Conservation (phyloP, 2,888 invertebrate species). For the Saturnia pavonia region DNA sequence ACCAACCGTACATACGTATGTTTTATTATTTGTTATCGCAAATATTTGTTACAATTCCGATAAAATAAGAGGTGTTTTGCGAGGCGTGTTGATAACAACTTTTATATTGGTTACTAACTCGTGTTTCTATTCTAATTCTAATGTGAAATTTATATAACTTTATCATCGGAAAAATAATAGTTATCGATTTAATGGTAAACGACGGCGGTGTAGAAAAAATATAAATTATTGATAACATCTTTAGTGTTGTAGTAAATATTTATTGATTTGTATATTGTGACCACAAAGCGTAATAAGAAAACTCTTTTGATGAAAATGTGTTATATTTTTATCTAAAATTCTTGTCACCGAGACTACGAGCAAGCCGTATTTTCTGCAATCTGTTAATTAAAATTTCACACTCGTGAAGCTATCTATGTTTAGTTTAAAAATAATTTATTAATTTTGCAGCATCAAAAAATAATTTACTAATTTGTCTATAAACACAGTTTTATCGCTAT, state of each 20-base stretch:
- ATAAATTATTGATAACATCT: neutral
- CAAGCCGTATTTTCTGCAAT: neutral
- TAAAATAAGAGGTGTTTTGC: conserved; percentile 64
- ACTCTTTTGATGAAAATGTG: no score
- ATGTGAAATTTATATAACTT: conserved; percentile 1
- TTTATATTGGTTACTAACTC: conserved; percentile 25
- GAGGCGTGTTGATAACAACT: conserved; percentile 52
- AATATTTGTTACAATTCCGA: conserved; percentile 65
- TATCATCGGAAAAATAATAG: neutral
- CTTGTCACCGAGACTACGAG: no score
- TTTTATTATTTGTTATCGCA: conserved; percentile 63
- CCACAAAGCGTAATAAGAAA: neutral
- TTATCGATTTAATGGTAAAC: neutral
- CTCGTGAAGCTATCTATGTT: neutral
- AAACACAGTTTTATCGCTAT: conserved; percentile 1
- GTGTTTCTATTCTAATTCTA: conserved; percentile 10
- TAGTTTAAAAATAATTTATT: neutral
- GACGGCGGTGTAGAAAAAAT: neutral
- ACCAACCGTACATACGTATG: conserved; percentile 50
- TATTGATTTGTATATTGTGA: neutral
- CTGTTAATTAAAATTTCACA: neutral
- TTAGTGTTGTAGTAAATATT: neutral
- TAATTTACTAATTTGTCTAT: neutral
- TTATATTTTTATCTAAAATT: no score
- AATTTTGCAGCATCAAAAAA: neutral